phyloP scores from a whole-genome alignment of 2,888 invertebrate genomes.

The Hypselothyrea guttata region DNA sequence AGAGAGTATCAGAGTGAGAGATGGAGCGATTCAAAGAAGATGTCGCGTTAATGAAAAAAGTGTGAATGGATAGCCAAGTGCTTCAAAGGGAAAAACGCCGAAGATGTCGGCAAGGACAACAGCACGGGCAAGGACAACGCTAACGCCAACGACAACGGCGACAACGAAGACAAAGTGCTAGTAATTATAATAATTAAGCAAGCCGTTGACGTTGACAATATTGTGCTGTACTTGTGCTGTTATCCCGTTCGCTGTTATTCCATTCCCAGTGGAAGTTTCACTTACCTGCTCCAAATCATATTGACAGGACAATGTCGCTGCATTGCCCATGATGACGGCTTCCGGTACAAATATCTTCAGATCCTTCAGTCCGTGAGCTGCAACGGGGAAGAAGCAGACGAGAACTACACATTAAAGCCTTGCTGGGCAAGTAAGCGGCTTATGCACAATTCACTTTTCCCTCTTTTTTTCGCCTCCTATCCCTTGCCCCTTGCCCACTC shows the following conservation, averaged over 20 bases:
- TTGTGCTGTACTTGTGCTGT: constrained; percentile 7
- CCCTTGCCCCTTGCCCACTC: neutral
- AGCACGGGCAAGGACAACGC: constrained; percentile 9
- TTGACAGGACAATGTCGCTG: constrained; percentile 82
- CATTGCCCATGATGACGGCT: constrained; percentile 83
- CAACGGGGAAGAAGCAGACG: constrained; percentile 3
- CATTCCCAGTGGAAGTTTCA: constrained; percentile 39
- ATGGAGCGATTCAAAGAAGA: constrained; percentile 1
- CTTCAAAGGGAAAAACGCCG: neutral
- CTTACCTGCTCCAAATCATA: constrained; percentile 83
- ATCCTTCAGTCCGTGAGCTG: constrained; percentile 82
- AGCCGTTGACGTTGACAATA: constrained; percentile 49
- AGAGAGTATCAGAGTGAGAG: no score
- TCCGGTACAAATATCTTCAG: constrained; percentile 83
- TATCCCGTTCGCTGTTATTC: constrained; percentile 15
- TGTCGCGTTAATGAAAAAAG: constrained; percentile 55
- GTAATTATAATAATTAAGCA: constrained; percentile 75
- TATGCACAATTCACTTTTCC: constrained; percentile 11
- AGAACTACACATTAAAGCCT: constrained; percentile 24
- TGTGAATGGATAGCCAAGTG: constrained; percentile 33
- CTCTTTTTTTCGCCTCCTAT: neutral
- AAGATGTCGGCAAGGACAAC: neutral
- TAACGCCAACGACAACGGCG: constrained; percentile 15
- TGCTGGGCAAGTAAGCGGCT: constrained; percentile 33
- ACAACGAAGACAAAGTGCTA: constrained; percentile 68